These are phyloP conservation scores for Actinia tenebrosa DNA, from an alignment of 64 coral and sea anemone species.

Conservation along the genomic window DNA sequence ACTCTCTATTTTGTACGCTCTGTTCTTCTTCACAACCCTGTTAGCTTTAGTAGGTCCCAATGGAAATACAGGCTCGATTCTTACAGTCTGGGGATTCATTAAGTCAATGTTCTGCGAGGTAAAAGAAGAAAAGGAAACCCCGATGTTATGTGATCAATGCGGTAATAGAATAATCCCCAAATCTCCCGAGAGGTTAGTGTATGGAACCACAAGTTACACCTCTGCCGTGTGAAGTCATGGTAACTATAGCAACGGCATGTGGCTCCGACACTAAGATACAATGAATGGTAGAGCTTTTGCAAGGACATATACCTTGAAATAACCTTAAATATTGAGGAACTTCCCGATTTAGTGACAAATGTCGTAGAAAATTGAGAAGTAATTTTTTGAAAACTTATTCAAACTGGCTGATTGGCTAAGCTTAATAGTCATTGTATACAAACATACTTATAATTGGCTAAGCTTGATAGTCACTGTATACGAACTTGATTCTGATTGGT, in stretches of 20 bases:
- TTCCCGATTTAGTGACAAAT: neutral
- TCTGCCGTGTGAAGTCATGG: conserved; percentile 2
- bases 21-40: conserved; percentile 86
- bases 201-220: conserved; percentile 10
- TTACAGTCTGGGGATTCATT: conserved; percentile 17
- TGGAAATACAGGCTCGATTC: conserved; percentile 71
- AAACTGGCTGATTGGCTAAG: neutral
- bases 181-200: neutral
- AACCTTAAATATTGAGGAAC: neutral
- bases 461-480: neutral
- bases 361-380: neutral
- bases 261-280: neutral
- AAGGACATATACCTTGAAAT: neutral
- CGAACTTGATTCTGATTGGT: neutral
- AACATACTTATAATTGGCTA: neutral
- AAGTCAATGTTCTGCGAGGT: neutral
- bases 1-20: conserved; percentile 82
- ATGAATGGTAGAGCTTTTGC: neutral
- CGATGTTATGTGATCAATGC: neutral
- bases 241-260: neutral
- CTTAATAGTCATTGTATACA: neutral
- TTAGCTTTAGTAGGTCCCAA: conserved; percentile 80
- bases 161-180: neutral
- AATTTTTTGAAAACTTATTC: neutral
- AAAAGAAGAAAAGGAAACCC: neutral